Conservation (phyloP, 2,888 invertebrate species). For the Drosophila neutralis region DNA sequence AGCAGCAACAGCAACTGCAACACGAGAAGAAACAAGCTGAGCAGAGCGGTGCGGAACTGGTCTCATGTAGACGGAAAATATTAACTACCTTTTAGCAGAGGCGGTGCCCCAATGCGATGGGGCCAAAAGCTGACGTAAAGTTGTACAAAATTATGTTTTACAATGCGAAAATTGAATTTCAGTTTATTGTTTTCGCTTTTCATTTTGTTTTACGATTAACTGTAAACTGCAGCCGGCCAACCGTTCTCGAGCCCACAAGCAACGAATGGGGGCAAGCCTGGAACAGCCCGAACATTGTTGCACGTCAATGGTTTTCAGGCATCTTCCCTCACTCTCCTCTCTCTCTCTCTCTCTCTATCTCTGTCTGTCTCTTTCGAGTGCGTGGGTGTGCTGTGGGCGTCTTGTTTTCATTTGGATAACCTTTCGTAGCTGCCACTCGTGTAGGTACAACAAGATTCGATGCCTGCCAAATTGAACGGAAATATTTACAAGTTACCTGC, state of each 20-base stretch:
- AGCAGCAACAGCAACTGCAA: constrained; percentile 9
- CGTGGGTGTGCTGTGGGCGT: constrained; percentile 14
- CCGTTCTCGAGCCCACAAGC: constrained; percentile 17
- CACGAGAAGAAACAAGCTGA: constrained; percentile 16
- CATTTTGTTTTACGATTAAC: constrained; percentile 75
- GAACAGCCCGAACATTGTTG: constrained; percentile 45
- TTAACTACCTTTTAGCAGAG: constrained; percentile 72
- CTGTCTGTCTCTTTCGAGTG: background rate
- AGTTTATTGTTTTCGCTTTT: constrained; percentile 71
- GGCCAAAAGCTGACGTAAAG: constrained; percentile 66
- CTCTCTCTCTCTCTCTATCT: background rate
- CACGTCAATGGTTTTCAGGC: constrained; percentile 62
- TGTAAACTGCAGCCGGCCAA: constrained; percentile 66
- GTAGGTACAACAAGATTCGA: constrained; percentile 31
- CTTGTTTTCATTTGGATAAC: constrained; percentile 37
- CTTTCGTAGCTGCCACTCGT: constrained; percentile 21
- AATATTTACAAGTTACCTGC: constrained; percentile 52
- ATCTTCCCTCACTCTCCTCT: background rate
- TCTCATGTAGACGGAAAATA: constrained; percentile 64
- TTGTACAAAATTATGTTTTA: constrained; percentile 81
- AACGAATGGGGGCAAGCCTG: constrained; percentile 17
- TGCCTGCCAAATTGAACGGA: constrained; percentile 63
- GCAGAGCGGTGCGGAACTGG: constrained; percentile 1
- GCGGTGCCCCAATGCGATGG: constrained; percentile 35
- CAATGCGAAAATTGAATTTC: constrained; percentile 82